Base-by-base conservation (phyloP, 2,113 vertebrate species). In the Lucifuga dentata region DNA sequence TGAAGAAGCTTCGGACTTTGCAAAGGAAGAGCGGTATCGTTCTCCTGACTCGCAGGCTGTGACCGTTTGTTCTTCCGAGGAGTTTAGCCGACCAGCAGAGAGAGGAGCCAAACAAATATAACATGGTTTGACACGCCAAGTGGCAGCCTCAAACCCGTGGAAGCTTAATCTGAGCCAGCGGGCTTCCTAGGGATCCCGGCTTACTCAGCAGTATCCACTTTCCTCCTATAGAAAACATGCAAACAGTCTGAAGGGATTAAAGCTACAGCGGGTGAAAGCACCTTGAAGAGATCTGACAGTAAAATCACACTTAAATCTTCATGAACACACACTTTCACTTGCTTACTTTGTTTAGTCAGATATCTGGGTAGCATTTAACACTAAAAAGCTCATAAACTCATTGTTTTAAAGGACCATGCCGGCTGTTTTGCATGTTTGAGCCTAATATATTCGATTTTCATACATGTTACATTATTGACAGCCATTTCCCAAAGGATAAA, bases 1-100 rank as follows among this genome's bases (percentile, higher is more conserved):
- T 71, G 6, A 66, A 69, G 19, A 44, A 45, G 71, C 33, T 21
- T 4, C 5, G 35, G 24, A n/a, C 23, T 53, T 63, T 70, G 59
- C 52, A 6, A 53, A 71, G 52, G 43, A 55, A 29, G 29, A 23
- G 26, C 35, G 1, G 40, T 10, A 24, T 21, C 38, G 56, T 24
- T 56, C 20, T 52, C 32, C 20, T 16, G n/a, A 23, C 16, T 38
- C 2, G 0, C 4, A 58, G 53, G 38, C 50, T 1, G 19, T 66
- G 76, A 65, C 16, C 17, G 66, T 63, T 65, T 76, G 55, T 45
- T 80, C 74, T 56, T 71, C 26, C 78, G 74, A 89, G 72, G 51
- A 80, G 81, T 78, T 89, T 76, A 85, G 64, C 68, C 13, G 17
- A n/a, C n/a, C n/a, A n/a, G n/a, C n/a, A n/a, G 33, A 69, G 72